Base-by-base conservation (phyloP, 2,888 invertebrate genomes). In the Synergus gifuensis region DNA sequence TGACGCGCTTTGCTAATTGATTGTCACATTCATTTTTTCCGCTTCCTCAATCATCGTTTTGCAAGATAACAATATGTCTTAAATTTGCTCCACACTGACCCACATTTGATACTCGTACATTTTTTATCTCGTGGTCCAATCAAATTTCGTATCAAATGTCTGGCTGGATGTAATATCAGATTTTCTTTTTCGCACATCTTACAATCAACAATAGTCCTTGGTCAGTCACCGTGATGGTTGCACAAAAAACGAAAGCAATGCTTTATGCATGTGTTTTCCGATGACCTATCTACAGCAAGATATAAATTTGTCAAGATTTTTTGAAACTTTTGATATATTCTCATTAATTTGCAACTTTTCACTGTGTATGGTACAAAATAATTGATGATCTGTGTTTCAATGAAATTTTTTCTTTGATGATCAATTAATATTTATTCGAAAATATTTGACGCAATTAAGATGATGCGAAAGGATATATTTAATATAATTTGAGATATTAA, bases 1-100 rank as follows among this genome's bases (percentile, higher is more conserved):
- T 67, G 66, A 67, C 66, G 42, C 18, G 66, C 44, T 67, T 66
- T 40, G 11, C n/a, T 67, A 67, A 67, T 67, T 67, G n/a, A 67
- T 22, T 67, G n/a, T 42, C 42, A 18, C 22, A 44, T 67, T 42
- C 40, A 8, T 67, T 44, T 67, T 66, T 4, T 44, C 18, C 8
- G 11, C 7, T 9, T 44, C 18, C 42, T 14, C 66, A 18, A 22
- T 18, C 8, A 60, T 60, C 4, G 18, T 22, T 60, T 9, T 18
- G 11, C 60, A 60, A 60, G 11, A 18, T n/a, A 60, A 60, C 18
- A 44, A 44, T 16, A 16, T 11, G 5, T 14, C 63, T n/a, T 11
- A 4, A 42, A 64, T 40, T 18, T 44, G 12, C 18, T 5, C 14
- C n/a, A 44, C n/a, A 44, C 44, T 44, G n/a, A 67, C 44, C 42